Conservation (phyloP, 2,888 invertebrate genomes). For the Halocaridina rubra region DNA sequence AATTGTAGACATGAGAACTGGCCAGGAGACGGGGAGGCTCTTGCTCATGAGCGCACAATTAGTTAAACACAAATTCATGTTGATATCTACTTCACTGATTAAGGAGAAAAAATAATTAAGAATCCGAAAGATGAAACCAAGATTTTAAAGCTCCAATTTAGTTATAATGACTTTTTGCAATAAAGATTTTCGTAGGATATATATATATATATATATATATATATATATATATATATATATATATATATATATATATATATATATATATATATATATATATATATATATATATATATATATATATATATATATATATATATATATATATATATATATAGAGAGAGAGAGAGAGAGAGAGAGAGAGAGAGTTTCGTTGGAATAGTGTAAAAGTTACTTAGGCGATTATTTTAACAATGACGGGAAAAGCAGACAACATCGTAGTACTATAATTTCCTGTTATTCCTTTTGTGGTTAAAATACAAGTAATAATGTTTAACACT, state of each 20-base stretch:
- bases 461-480: neutral
- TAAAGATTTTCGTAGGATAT: no score
- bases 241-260: constrained; percentile 21
- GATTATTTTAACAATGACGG: neutral
- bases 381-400: neutral
- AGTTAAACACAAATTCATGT: no score
- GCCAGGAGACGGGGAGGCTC: no score
- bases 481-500: neutral
- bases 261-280: constrained; percentile 14
- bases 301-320: constrained; percentile 33
- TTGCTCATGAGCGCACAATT: no score
- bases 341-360: no score
- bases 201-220: constrained; percentile 9
- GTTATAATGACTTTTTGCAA: no score
- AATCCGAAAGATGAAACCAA: no score
- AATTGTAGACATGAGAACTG: no score
- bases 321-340: no score
- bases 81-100: no score
- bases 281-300: constrained; percentile 10
- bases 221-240: constrained; percentile 21
- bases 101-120: no score
- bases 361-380: neutral
- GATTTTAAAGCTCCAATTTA: no score
- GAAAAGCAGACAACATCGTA: neutral
- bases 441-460: neutral